Conservation (phyloP, 2,797 vertebrate genomes). For the Lophius americanus region DNA sequence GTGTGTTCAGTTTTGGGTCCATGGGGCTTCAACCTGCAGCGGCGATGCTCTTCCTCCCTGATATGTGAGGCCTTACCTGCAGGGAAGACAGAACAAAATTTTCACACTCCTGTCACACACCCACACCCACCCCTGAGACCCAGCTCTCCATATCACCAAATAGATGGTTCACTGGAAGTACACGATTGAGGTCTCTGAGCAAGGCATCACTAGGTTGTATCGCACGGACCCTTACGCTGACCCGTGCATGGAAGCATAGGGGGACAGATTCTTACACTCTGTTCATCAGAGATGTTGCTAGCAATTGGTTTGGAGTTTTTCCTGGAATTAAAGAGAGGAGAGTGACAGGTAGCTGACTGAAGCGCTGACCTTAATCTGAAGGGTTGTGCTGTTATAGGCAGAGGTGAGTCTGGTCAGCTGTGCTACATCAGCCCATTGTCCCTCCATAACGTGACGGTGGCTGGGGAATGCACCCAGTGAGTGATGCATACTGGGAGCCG, state of each 20-base stretch:
- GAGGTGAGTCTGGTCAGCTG: conserved; percentile 81
- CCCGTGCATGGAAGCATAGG: conserved; percentile 77
- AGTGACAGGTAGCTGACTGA: conserved; percentile 61
- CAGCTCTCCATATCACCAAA: conserved; percentile 68
- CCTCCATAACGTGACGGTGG: conserved; percentile 48
- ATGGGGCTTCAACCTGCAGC: too few species aligned
- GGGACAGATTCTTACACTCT: conserved; percentile 65
- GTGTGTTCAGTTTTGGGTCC: too few species aligned
- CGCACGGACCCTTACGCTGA: conserved; percentile 72
- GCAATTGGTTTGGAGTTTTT: conserved; percentile 59
- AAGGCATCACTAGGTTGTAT: conserved; percentile 58
- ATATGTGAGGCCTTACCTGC: conserved; percentile 26
- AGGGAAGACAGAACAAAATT: conserved; percentile 13
- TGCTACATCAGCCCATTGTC: conserved; percentile 58
- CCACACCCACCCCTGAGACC: conserved; percentile 48
- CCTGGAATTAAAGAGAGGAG: conserved; percentile 58
- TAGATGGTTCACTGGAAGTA: conserved; percentile 76
- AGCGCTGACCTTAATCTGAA: conserved; percentile 83
- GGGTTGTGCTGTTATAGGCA: conserved; percentile 60
- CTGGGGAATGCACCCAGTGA: conserved; percentile 73
- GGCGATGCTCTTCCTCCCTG: too few species aligned
- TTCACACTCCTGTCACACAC: conserved; percentile 28
- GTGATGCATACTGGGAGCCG: conserved; percentile 54
- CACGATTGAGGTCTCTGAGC: conserved; percentile 72
- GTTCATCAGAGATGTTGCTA: conserved; percentile 74